Percentiles rank a stretch among this genome's conserved stretches.
Evolutionary conservation across 2,113 vertebrate genomes (phyloP).

Genomic region (Danionella cerebrum): DNA sequence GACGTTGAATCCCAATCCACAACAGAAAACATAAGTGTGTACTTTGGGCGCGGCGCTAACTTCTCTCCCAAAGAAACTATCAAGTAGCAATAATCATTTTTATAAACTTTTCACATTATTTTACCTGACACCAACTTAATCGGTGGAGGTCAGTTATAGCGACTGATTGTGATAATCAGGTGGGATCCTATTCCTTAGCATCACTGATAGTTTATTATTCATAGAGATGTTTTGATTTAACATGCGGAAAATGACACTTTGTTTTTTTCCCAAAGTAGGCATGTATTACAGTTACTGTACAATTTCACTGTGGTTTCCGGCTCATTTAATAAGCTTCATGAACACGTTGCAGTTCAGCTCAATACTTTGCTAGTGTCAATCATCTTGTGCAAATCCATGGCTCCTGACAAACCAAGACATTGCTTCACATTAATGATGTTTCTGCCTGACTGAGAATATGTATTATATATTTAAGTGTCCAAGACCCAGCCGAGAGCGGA

Average conservation of each 20-base stretch:
- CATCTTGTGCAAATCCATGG: too few species aligned
- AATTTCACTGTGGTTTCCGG: background rate
- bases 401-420: too few species aligned
- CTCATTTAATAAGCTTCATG: background rate
- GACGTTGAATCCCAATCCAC: constrained; percentile 23
- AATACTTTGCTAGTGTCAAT: too few species aligned
- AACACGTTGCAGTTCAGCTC: background rate
- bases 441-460: too few species aligned
- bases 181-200: constrained; percentile 34
- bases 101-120: constrained; percentile 42
- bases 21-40: constrained; percentile 28
- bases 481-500: too few species aligned
- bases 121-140: constrained; percentile 34
- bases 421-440: too few species aligned
- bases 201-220: background rate
- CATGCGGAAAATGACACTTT: background rate
- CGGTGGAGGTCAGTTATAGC: constrained; percentile 46
- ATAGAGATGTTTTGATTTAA: background rate
- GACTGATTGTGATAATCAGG: constrained; percentile 43
- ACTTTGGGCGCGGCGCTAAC: constrained; percentile 26
- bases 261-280: background rate
- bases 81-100: constrained; percentile 39
- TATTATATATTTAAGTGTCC: too few species aligned
- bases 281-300: background rate
- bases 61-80: constrained; percentile 38